A percentile compares a stretch with the other conserved stretches of the same genome.
phyloP scores from a whole-genome alignment of 2,888 invertebrate genomes.

The Stegana nigrithorax region DNA sequence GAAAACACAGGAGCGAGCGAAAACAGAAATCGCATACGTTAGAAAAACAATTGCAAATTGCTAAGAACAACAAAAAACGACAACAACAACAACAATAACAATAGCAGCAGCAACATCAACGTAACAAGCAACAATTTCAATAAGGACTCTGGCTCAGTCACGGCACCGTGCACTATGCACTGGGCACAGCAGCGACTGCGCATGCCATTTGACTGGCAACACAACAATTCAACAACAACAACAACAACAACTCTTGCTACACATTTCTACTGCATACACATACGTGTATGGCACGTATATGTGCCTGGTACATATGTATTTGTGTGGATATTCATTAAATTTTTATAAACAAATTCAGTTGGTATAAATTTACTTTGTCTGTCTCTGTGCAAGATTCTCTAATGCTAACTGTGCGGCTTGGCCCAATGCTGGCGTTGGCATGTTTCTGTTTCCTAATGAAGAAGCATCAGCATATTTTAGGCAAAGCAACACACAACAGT shows the following conservation, averaged over 20 bases:
- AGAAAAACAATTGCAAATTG: constrained; percentile 27
- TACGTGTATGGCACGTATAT: constrained; percentile 23
- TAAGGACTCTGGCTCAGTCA: constrained; percentile 37
- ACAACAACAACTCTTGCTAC: constrained; percentile 5
- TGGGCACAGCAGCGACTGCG: constrained; percentile 36
- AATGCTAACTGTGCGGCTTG: neutral
- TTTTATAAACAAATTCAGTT: constrained; percentile 65
- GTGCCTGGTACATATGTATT: no score
- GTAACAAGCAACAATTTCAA: constrained; percentile 45
- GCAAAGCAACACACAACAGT: no score
- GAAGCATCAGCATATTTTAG: neutral
- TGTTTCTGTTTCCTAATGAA: neutral
- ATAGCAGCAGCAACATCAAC: constrained; percentile 25
- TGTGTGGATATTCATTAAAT: constrained; percentile 63
- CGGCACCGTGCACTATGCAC: neutral
- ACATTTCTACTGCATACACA: constrained; percentile 16
- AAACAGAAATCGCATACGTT: neutral
- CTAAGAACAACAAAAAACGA: constrained; percentile 21
- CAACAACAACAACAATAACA: constrained; percentile 23
- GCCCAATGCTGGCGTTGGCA: neutral
- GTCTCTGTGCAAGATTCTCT: constrained; percentile 21
- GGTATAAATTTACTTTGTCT: constrained; percentile 54
- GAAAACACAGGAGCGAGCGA: neutral
- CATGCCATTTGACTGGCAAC: no score
- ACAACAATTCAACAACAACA: constrained; percentile 4